Conservation (phyloP, 2,888 invertebrate genomes). For the Junonia oenone region DNA sequence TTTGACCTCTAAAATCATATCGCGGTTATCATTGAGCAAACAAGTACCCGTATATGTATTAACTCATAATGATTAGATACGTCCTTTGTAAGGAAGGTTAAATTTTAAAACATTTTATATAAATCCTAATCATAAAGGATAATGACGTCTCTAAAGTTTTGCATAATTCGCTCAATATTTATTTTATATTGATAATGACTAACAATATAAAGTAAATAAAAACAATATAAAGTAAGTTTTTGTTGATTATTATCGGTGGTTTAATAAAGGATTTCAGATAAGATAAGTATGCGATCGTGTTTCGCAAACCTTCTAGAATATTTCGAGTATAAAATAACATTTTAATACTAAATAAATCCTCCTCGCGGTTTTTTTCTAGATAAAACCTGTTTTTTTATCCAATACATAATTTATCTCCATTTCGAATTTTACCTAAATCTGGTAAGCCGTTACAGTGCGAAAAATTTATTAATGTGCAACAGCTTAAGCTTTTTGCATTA, state of each 20-base stretch:
- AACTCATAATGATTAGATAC: not conserved
- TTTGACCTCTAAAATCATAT: not conserved
- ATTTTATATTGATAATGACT: conserved; percentile 2
- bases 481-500: not conserved
- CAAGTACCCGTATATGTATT: not conserved
- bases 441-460: no score
- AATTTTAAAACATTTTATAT: not conserved
- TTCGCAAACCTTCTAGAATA: not conserved
- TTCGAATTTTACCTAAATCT: no score
- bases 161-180: not conserved
- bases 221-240: conserved; percentile 10
- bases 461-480: no score
- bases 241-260: conserved; percentile 8
- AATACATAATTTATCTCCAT: no score
- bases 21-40: not conserved
- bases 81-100: not conserved
- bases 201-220: conserved; percentile 10
- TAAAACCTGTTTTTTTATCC: no score
- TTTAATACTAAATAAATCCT: not conserved
- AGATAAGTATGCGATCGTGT: conserved; percentile 15
- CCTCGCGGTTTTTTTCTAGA: no score
- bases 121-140: no score
- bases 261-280: conserved; percentile 11
- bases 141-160: not conserved
- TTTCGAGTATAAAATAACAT: not conserved